A percentile compares a stretch with the other conserved stretches of the same genome.
Conservation (phyloP, 2,797 vertebrate genomes). For the Octomys mimax region DNA sequence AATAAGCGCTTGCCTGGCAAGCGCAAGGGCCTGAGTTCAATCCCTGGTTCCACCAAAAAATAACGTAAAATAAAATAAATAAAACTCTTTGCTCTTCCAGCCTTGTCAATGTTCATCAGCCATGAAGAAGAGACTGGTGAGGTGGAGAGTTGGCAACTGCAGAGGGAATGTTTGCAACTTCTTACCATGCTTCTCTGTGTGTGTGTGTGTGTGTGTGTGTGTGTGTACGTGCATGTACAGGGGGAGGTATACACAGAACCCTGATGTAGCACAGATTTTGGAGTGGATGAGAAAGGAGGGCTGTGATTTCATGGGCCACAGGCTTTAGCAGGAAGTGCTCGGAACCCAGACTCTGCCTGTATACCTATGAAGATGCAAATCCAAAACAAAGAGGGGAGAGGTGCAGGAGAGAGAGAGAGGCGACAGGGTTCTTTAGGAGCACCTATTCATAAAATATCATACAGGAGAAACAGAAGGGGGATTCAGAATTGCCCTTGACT, state of each 20-base stretch:
- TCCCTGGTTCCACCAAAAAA: too few relatives aligned
- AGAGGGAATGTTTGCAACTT: background rate
- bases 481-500: background rate
- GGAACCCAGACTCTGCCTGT: background rate
- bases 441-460: background rate
- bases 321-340: slow-evolving; percentile 1
- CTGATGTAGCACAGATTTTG: background rate
- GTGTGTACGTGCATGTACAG: background rate
- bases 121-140: background rate
- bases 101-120: background rate
- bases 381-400: background rate
- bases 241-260: background rate
- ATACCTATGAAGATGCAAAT: background rate
- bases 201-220: background rate
- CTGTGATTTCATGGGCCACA: background rate
- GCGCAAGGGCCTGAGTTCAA: too few relatives aligned
- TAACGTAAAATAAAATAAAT: too few relatives aligned
- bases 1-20: too few relatives aligned
- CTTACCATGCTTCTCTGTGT: background rate
- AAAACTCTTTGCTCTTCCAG: background rate
- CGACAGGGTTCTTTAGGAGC: background rate
- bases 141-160: background rate
- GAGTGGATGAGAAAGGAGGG: background rate
- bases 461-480: slow-evolving; percentile 13
- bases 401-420: background rate